Conservation (phyloP, 2,797 vertebrate genomes). For the Furcifer pardalis region DNA sequence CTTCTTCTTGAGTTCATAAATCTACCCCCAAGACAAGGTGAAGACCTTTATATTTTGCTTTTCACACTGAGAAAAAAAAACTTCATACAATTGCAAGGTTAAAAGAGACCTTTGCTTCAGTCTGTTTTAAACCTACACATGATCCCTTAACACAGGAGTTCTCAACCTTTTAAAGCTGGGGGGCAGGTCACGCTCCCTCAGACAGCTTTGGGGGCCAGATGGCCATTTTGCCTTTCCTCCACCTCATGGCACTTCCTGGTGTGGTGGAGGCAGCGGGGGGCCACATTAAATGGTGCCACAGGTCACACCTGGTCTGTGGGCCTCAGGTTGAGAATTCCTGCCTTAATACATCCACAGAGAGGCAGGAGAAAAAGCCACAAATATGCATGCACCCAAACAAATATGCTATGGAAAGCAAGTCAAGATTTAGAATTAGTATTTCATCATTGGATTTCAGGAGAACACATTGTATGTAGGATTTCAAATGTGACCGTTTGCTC, state of each 20-base stretch:
- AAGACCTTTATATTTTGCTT: neutral
- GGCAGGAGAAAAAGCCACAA: neutral
- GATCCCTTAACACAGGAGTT: too few relatives aligned
- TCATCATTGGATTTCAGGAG: too few relatives aligned
- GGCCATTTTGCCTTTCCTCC: too few relatives aligned
- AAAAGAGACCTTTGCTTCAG: slow-evolving; percentile 4
- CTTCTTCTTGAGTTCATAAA: neutral
- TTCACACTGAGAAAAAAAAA: neutral
- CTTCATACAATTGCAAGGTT: neutral
- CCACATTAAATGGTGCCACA: too few relatives aligned
- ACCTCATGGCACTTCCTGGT: too few relatives aligned
- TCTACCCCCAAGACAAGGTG: neutral
- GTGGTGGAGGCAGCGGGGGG: too few relatives aligned
- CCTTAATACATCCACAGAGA: neutral
- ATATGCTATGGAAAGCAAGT: neutral
- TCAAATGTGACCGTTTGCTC: neutral
- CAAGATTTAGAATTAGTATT: neutral
- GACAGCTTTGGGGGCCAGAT: too few relatives aligned
- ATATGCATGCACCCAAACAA: neutral
- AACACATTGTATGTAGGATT: neutral
- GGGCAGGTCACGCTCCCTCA: too few relatives aligned
- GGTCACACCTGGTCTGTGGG: too few relatives aligned
- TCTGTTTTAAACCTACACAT: neutral
- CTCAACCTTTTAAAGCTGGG: too few relatives aligned
- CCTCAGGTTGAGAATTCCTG: too few relatives aligned